Conservation (phyloP, 2,113 vertebrate species). For the Hippocampus zosterae region DNA sequence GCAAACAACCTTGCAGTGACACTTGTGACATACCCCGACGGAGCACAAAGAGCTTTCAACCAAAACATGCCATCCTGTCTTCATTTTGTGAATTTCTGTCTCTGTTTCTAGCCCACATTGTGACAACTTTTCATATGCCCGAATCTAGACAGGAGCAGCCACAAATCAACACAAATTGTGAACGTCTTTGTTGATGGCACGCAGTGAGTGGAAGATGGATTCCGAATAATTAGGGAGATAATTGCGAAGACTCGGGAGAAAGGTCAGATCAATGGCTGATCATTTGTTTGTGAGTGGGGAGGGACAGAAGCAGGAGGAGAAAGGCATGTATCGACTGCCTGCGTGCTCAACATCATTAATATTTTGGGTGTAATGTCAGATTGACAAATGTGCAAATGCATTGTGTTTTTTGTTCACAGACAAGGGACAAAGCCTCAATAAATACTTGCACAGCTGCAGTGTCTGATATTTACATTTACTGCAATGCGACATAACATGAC, state of each 20-base stretch:
- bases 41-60: constrained; percentile 45
- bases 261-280: constrained; percentile 69
- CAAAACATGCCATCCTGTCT: constrained; percentile 39
- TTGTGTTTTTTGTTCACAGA: neutral
- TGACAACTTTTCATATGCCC: constrained; percentile 30
- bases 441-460: neutral
- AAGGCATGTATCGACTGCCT: constrained; percentile 35
- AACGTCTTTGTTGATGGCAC: constrained; percentile 57
- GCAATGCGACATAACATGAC: neutral
- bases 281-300: constrained; percentile 17
- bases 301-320: constrained; percentile 13
- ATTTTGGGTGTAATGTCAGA: neutral
- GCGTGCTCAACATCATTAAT: neutral
- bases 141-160: constrained; percentile 29
- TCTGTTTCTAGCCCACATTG: constrained; percentile 39
- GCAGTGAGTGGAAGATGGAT: constrained; percentile 63
- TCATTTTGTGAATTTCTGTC: constrained; percentile 54
- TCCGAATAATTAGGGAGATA: constrained; percentile 74
- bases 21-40: constrained; percentile 48
- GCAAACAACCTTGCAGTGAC: constrained; percentile 25
- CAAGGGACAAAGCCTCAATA: neutral
- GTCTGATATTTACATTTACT: neutral
- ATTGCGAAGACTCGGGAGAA: constrained; percentile 64
- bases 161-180: constrained; percentile 30
- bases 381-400: neutral